A percentile compares a stretch with the other conserved stretches of the same genome.
Conservation (phyloP, 2,888 invertebrate genomes). For the Tolmerus cingulatus region DNA sequence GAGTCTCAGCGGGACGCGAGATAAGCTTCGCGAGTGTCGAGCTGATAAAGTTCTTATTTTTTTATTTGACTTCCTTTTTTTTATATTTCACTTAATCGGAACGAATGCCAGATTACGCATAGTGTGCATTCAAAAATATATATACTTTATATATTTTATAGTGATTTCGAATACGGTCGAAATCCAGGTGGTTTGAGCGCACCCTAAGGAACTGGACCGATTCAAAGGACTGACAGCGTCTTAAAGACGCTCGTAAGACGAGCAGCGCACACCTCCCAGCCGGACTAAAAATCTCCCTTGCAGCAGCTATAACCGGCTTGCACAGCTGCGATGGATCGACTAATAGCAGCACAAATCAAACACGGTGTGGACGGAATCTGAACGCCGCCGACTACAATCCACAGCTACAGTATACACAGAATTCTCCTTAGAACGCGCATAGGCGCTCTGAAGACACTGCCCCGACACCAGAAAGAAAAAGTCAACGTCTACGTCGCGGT, state of each 20-base stretch:
- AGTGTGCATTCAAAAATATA: neutral
- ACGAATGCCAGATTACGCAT: conserved; percentile 17
- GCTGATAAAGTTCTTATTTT: conserved; percentile 15
- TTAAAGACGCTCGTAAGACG: neutral
- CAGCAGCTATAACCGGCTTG: conserved; percentile 12
- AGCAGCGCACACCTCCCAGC: neutral
- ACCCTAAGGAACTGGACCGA: neutral
- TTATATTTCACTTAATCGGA: conserved; percentile 21
- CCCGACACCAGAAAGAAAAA: neutral
- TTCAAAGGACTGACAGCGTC: neutral
- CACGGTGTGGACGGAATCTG: neutral
- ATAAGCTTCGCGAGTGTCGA: neutral
- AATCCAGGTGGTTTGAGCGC: neutral
- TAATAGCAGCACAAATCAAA: conserved; percentile 21
- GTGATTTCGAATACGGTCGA: neutral
- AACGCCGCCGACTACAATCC: neutral
- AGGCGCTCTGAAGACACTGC: neutral
- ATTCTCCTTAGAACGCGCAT: conserved; percentile 24
- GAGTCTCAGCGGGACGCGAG: neutral
- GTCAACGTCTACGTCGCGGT: conserved; percentile 1
- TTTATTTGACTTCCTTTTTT: neutral
- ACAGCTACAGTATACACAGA: conserved; percentile 3
- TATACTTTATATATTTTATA: neutral
- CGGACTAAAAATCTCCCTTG: neutral
- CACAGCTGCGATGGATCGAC: conserved; percentile 5